These are phyloP conservation scores for Chouioia cunea DNA, from an alignment of 2,888 invertebrate species.

Conservation along the genomic window DNA sequence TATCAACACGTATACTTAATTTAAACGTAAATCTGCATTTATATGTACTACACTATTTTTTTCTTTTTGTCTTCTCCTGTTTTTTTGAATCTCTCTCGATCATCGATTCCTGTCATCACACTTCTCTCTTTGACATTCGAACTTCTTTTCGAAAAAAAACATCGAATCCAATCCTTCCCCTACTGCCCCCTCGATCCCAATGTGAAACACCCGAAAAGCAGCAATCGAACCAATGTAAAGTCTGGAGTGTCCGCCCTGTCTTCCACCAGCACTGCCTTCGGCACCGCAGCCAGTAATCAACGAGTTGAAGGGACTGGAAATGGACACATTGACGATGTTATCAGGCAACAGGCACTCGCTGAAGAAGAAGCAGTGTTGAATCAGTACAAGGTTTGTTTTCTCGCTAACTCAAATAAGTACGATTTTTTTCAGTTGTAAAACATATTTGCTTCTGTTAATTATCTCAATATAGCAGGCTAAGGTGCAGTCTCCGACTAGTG, in stretches of 20 bases:
- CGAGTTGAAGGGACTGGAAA: slow-evolving; percentile 78
- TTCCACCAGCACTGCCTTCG: slow-evolving; percentile 90
- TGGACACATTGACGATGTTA: slow-evolving; percentile 85
- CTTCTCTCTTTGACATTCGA: slow-evolving; percentile 25
- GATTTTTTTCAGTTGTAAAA: background rate
- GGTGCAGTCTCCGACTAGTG: slow-evolving; percentile 81
- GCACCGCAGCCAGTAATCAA: slow-evolving; percentile 82
- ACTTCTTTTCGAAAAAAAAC: slow-evolving; percentile 44
- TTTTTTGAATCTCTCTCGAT: slow-evolving; percentile 55
- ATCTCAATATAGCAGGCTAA: slow-evolving; percentile 73
- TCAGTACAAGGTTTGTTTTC: slow-evolving; percentile 95
- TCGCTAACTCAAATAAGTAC: no score
- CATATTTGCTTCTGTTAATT: background rate
- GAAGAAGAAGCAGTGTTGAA: slow-evolving; percentile 97
- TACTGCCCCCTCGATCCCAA: no score
- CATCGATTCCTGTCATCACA: slow-evolving; percentile 43
- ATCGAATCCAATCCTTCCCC: background rate
- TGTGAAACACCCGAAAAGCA: slow-evolving; percentile 64
- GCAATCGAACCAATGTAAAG: slow-evolving; percentile 90
- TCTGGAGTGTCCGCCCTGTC: slow-evolving; percentile 90
- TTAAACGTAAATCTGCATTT: slow-evolving; percentile 57
- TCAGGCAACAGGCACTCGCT: slow-evolving; percentile 89
- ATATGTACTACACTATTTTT: slow-evolving; percentile 68
- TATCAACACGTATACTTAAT: slow-evolving; percentile 45
- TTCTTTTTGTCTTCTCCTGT: slow-evolving; percentile 67